Base-by-base conservation (phyloP, 2,113 vertebrate genomes). In the Fulmarus glacialis region DNA sequence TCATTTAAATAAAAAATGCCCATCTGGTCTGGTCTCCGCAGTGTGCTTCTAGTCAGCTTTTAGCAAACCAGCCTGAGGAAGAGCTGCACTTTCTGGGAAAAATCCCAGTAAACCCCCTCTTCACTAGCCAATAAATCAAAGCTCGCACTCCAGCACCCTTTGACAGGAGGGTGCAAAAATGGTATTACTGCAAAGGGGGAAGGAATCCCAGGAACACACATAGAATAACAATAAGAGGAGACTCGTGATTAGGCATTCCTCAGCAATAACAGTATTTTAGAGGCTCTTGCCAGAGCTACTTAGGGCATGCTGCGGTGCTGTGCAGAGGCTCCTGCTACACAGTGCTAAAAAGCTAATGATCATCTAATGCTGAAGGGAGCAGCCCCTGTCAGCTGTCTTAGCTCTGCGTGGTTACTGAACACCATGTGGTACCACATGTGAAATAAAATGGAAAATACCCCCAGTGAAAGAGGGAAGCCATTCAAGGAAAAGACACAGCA, bases 21-120 rank as follows among this genome's bases (percentile, higher is more conserved):
- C 89, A 82, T 89, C 96, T 97, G 84, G n/a, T 87, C 77, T 75
- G 47, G 60, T 84, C 73, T 93, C 60, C 0, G 0, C 60, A 68
- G 32, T 2, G 3, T 84, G 72, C 47, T 96, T 89, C 56, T 59
- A 56, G 56, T 43, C 87, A 95, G 81, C 55, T 89, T 89, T 78
- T 55, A 96, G 56, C 59, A 95, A 87, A 91, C 60, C 56, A 67
- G 91, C 56, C 89, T 75, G 94, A 89, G 67, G 80, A 94, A 81
- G 32, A 47, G 73, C 56, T 5, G 15, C 68, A 67, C 47, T 95
- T 83, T 78, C 72, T 47, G 87, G 77, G 73, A 87, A 84, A 89
- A 94, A 95, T 84, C 77, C 73, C 84, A 91, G 52, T 52, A 87
- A 78, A 4, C 13, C 14, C 20, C 29, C 52, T 59, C 55, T 48